These are phyloP conservation scores for Tortricodes alternella DNA, from an alignment of 2,888 invertebrate species.

Conservation along the genomic window DNA sequence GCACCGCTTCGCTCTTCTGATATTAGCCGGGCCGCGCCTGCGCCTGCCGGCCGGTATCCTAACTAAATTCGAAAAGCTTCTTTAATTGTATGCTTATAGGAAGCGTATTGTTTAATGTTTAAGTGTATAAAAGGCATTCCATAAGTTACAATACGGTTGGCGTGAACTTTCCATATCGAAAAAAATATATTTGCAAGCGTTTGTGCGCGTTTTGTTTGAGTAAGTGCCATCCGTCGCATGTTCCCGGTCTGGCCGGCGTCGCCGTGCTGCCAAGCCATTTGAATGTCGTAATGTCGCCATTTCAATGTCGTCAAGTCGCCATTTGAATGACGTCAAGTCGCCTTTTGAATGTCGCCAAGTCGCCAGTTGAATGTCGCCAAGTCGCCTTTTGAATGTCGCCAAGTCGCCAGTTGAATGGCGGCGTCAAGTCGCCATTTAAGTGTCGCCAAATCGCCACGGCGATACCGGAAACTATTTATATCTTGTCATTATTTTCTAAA, in stretches of 20 bases:
- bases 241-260: conserved; percentile 28
- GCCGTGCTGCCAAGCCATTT: conserved; percentile 9
- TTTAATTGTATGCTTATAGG: conserved; percentile 67
- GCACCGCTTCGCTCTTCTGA: conserved; percentile 28
- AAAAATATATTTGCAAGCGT: conserved; percentile 56
- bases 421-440: no score
- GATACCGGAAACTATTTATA: conserved; percentile 47
- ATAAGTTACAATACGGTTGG: conserved; percentile 72
- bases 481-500: conserved; percentile 69
- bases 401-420: no score
- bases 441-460: conserved; percentile 39
- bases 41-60: not conserved
- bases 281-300: no score
- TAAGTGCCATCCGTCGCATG: conserved; percentile 71
- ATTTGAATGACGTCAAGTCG: not conserved
- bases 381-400: conserved; percentile 8
- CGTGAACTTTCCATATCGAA: conserved; percentile 60
- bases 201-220: conserved; percentile 59
- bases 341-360: not conserved
- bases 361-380: not conserved
- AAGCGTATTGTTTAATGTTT: conserved; percentile 70
- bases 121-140: conserved; percentile 80
- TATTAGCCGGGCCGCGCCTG: conserved; percentile 3
- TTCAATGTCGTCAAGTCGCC: not conserved
- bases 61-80: conserved; percentile 62